Evolutionary conservation across 2,797 vertebrate species (phyloP), one percentile per base, ranked within the genome.

Genomic region (Sebastolobus alascanus): DNA sequence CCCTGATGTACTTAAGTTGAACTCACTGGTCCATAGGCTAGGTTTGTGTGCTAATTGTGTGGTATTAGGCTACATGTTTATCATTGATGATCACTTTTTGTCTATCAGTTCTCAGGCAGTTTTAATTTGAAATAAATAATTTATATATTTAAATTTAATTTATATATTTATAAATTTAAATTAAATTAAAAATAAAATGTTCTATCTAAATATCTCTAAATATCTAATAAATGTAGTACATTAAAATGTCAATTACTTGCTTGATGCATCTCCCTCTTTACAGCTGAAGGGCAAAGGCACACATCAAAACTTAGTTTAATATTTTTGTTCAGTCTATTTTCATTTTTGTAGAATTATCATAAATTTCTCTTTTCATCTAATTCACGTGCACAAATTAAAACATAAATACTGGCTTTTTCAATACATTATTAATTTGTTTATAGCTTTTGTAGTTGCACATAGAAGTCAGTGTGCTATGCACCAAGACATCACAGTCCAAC

Each of bases 201-300:
- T 25, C 25, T 25, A 25, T 25, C 25, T 25, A 25, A 25, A 25
- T 25, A 25, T 25, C 25, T 25, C 25, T 25, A 25, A 43, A 43
- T 43, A 43, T 43, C 14, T 43, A 43, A 43, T 43, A 43, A 43
- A 43, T 0, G 40, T 43, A 58, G 46, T 33, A 14, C 33, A 55
- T 4, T 2, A 0, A 0, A 8, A 55, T 40, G 16, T 12, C 0
- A 38, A 20, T 55, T 6, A 25, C 13, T 25, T 52, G 2, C 6
- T 27, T 4, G 16, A 14, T 56, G 13, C 25, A 18, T 18, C 3
- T 2, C 14, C 8, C 14, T 27, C 10, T 38, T 10, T 29, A 8
- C 6, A 31, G 12, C 6, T 20, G 6, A 38, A 3, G 2, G 38
- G 5, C 0, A 65, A 20, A 27, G 9, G 1, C 20, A 46, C 29